A percentile compares a stretch with the other conserved stretches of the same genome.
Conservation (phyloP, 2,113 vertebrate species). For the Oreocharis arfaki region DNA sequence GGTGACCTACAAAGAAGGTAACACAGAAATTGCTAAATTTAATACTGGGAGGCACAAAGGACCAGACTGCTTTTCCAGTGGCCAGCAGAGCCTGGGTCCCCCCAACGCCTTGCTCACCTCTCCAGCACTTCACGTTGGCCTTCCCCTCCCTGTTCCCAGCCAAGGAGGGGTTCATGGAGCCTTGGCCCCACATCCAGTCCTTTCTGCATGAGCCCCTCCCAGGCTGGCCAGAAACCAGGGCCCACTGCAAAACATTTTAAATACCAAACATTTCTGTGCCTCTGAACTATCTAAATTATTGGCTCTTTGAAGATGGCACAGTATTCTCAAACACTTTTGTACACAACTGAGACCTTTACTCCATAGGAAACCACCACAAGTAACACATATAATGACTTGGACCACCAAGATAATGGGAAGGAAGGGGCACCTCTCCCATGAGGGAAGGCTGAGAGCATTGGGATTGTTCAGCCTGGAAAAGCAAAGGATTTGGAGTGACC, state of each 20-base stretch:
- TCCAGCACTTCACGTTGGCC: background rate
- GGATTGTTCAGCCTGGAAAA: background rate
- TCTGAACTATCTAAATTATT: background rate
- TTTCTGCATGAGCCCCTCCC: background rate
- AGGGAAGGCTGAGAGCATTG: background rate
- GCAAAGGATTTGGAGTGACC: background rate
- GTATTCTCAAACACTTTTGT: background rate
- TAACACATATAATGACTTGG: background rate
- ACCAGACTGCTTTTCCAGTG: background rate
- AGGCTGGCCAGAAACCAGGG: background rate
- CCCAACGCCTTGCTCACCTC: fast-evolving
- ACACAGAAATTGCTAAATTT: background rate
- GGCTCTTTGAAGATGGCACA: background rate
- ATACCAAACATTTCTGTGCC: background rate
- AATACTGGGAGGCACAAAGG: background rate
- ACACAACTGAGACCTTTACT: background rate
- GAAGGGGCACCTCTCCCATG: background rate
- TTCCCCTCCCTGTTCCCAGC: background rate
- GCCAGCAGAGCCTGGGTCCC: background rate
- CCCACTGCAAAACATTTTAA: background rate
- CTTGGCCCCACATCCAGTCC: background rate
- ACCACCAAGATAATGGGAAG: background rate
- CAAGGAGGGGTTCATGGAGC: background rate
- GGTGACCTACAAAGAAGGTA: background rate
- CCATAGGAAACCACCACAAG: background rate